Base-by-base conservation (phyloP, 2,797 vertebrate species). In the Hippocampus kuda region DNA sequence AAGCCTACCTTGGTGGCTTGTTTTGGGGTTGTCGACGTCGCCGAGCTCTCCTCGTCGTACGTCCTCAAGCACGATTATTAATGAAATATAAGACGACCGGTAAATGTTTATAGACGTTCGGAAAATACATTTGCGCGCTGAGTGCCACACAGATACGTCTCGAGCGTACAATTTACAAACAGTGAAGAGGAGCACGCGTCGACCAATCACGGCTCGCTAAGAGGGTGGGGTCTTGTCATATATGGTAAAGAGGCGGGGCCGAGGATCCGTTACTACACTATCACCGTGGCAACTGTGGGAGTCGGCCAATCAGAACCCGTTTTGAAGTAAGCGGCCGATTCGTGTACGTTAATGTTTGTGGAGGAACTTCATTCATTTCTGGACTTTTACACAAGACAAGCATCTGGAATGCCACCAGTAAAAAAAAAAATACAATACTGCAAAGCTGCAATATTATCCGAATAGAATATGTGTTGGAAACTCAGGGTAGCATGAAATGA, bases 321-420 rank as follows among this genome's bases (percentile, higher is more conserved):
- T 57, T 68, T 68, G 78, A 78, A 86, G 86, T 91, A 90, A 90
- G 90, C 90, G 91, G 90, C 89, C 89, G 81, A 90, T 91, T 91
- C 75, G 82, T 86, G 88, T 86, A 83, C 81, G 87, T 85, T 88
- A 80, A 74, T 63, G 81, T 82, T 73, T 83, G 83, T 75, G 76
- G 81, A 78, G 71, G 70, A 65, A 81, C 76, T 84, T 88, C 91
- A 90, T 91, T 91, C 87, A 88, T 62, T 5, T 62, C 18, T 15
- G n/a, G 24, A 20, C 20, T 10, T 34, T 60, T 77, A 63, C 59
- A 59, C 70, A 85, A 83, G 82, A 89, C 89, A 88, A 88, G 89
- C 88, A 88, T 79, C 81, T 84, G 61, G 30, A 65, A 80, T 84
- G 77, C 77, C 56, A 53, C 22, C n/a, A 12, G 10, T 24, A 24